Base-by-base conservation (phyloP, 2,797 vertebrate species). In the Enteromius viviparus region DNA sequence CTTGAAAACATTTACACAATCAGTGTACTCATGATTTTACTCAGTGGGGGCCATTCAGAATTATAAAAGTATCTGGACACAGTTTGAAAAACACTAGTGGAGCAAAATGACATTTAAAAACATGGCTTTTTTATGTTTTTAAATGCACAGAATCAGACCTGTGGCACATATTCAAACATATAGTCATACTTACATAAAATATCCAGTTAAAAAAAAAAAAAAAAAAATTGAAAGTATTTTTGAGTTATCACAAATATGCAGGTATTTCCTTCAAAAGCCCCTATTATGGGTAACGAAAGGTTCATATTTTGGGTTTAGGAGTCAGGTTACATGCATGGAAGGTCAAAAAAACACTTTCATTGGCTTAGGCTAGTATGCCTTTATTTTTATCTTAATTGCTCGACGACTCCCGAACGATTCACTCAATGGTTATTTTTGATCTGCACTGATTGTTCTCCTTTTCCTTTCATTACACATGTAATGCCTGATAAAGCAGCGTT, bases 71-170 rank as follows among this genome's bases (percentile, higher is more conserved):
- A 55, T 53, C 60, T 76, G 80, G 80, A 66, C 60, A 66, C 11
- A 66, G 80, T 81, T 81, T 74, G 21, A 81, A 42, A 69, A 51
- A 74, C 69, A 74, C 79, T 72, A 34, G 32, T 65, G 19, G 68
- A 47, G 26, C 40, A 62, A 81, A 62, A 72, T 53, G 70, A 65
- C 58, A 75, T 82, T 64, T 71, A 17, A 32, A 71, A 47, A 47
- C 68, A 62, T 37, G 7, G 8, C 58, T 55, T 66, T 76, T 64
- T 21, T 42, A 19, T 1, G 23, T n/a, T 7, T 51, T 51, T 19
- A 42, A 60, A 76, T 62, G 37, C 40, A 47, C 40, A 42, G 21
- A 23, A 76, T 76, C 74, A 26, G 23, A 42, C 21, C 1, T 40
- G 34, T 53, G 23, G 17, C 49, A 26, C 37, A 29, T 17, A 3